These are phyloP conservation scores for Tromatobia lineatoria DNA, from an alignment of 2,888 invertebrate species.

Conservation along the genomic window DNA sequence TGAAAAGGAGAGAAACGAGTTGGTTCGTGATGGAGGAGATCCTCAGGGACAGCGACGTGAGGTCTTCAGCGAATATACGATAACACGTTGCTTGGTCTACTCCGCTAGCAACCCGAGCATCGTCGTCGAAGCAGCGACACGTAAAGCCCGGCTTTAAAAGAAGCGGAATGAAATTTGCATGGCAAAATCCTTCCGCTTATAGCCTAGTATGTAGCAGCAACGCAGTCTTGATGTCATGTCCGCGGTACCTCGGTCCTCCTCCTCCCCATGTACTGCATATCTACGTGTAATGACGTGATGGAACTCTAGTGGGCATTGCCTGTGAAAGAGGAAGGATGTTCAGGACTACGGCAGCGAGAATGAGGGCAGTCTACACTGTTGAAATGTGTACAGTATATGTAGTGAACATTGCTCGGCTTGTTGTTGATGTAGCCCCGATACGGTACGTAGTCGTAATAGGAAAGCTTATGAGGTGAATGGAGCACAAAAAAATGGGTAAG, in stretches of 20 bases:
- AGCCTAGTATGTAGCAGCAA: slow-evolving; percentile 51
- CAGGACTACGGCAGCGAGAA: slow-evolving; percentile 20
- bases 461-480: slow-evolving; percentile 36
- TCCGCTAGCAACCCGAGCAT: slow-evolving; percentile 16
- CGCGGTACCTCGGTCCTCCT: neutral
- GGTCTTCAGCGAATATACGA: slow-evolving; percentile 24
- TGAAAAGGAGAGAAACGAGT: neutral
- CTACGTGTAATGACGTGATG: slow-evolving; percentile 51
- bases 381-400: slow-evolving; percentile 6
- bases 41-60: slow-evolving; percentile 1
- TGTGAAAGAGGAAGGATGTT: slow-evolving; percentile 25
- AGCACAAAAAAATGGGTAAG: neutral
- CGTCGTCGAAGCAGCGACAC: slow-evolving; percentile 52
- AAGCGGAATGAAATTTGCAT: slow-evolving; percentile 81
- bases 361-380: slow-evolving; percentile 2
- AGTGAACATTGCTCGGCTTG: neutral
- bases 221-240: slow-evolving; percentile 21
- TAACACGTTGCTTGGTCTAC: slow-evolving; percentile 30
- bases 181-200: slow-evolving; percentile 77
- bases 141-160: slow-evolving; percentile 65
- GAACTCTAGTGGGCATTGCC: slow-evolving; percentile 24
- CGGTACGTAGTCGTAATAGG: neutral
- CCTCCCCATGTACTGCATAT: slow-evolving; percentile 32
- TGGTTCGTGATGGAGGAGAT: slow-evolving; percentile 16
- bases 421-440: slow-evolving; percentile 22